A percentile compares a stretch with the other conserved stretches of the same genome.
Evolutionary conservation across 2,113 vertebrate genomes (phyloP).

Genomic region (Pseudonaja textilis): DNA sequence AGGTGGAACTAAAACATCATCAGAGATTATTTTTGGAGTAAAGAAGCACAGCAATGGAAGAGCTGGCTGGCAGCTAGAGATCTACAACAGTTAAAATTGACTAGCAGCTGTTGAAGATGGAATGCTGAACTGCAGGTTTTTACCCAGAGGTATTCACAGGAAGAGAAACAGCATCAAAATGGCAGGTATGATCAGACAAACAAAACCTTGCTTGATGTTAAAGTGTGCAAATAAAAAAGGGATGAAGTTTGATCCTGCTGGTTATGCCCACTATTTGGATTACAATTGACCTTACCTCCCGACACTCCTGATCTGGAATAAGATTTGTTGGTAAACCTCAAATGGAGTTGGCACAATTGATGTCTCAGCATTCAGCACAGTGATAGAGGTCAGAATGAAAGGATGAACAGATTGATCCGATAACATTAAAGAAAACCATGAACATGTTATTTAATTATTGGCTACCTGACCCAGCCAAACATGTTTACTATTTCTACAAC

Average conservation of each 20-base stretch:
- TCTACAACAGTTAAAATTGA: not conserved
- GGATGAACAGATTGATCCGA: not conserved
- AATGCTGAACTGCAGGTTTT: not conserved
- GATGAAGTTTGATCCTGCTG: not conserved
- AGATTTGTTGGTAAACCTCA: not conserved
- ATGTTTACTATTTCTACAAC: not conserved
- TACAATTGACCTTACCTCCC: not conserved
- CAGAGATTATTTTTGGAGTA: not conserved
- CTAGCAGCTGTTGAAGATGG: not conserved
- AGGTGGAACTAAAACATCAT: not conserved
- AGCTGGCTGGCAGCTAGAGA: not conserved
- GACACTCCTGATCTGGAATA: not conserved
- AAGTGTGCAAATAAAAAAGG: not conserved
- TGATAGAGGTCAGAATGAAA: not conserved
- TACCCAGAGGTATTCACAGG: not conserved
- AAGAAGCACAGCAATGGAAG: not conserved
- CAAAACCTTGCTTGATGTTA: not conserved
- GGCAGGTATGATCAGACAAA: not conserved
- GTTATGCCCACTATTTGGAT: not conserved
- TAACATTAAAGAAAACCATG: not conserved
- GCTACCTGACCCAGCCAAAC: not conserved
- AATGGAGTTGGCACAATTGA: not conserved
- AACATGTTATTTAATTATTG: not conserved
- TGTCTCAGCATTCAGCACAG: not conserved
- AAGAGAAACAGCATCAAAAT: not conserved